Evolutionary conservation across 2,888 invertebrate species (phyloP).

Genomic region (Drosophila maculinotata): DNA sequence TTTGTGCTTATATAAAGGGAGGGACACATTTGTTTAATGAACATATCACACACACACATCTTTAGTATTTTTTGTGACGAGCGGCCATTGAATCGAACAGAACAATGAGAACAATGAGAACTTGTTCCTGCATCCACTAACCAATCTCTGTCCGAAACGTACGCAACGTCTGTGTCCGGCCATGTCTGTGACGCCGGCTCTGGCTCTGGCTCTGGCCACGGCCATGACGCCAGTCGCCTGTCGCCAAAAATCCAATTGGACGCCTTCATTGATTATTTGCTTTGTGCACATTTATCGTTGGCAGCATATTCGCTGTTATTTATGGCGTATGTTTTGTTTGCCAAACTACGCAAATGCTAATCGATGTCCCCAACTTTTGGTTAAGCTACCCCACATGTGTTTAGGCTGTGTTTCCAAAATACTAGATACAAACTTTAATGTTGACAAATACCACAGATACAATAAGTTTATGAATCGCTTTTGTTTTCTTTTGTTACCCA

Average conservation of each 20-base stretch:
- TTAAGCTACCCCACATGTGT: conserved; percentile 28
- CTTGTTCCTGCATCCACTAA: conserved; percentile 57
- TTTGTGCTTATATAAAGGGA: conserved; percentile 29
- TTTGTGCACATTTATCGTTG: conserved; percentile 29
- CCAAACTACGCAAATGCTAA: conserved; percentile 46
- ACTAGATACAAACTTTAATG: neutral
- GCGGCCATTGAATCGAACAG: conserved; percentile 12
- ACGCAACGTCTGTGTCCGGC: neutral
- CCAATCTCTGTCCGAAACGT: no score
- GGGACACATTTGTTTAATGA: conserved; percentile 25
- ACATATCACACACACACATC: neutral
- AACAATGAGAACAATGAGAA: conserved; percentile 67
- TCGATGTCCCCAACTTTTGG: conserved; percentile 25
- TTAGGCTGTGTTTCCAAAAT: conserved; percentile 23
- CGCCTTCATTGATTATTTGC: conserved; percentile 53
- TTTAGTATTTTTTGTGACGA: conserved; percentile 9
- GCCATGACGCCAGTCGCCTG: neutral
- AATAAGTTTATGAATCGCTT: conserved; percentile 26
- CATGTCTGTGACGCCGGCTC: neutral
- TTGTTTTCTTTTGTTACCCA: conserved; percentile 31
- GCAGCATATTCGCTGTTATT: conserved; percentile 12
- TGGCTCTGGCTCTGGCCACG: neutral
- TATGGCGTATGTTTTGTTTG: conserved; percentile 19
- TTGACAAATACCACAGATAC: conserved; percentile 13
- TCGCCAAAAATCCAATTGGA: conserved; percentile 6